Conservation (phyloP, 1,140 invertebrate species). For the Probaryconus sp. region DNA sequence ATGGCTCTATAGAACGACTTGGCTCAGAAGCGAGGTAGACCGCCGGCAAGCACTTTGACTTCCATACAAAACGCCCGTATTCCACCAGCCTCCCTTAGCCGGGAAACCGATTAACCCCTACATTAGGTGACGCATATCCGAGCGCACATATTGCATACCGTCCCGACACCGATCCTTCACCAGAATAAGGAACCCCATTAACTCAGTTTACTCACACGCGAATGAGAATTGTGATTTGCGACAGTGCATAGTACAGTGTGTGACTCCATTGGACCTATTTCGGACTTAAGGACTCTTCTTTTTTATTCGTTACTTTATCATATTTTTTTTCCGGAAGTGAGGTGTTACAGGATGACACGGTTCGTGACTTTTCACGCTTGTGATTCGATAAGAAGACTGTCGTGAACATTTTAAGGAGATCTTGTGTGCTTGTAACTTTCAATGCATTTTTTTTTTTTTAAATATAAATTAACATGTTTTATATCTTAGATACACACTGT, state of each 20-base stretch:
- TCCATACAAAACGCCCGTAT: slow-evolving; percentile 39
- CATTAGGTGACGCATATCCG: slow-evolving; percentile 20
- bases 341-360: slow-evolving; percentile 13
- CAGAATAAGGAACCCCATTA: slow-evolving; percentile 21
- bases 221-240: slow-evolving; percentile 15
- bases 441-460: too few relatives aligned
- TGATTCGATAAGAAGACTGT: too few relatives aligned
- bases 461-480: too few relatives aligned
- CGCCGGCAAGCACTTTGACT: slow-evolving; percentile 64
- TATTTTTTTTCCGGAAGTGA: too few relatives aligned
- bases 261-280: slow-evolving; percentile 13
- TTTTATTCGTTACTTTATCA: too few relatives aligned
- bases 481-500: too few relatives aligned
- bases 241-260: slow-evolving; percentile 18
- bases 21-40: slow-evolving; percentile 67
- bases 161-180: slow-evolving; percentile 12
- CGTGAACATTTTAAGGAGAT: too few relatives aligned
- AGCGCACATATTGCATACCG: too few relatives aligned
- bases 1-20: slow-evolving; percentile 69
- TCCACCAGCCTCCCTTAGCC: slow-evolving; percentile 27
- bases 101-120: slow-evolving; percentile 45
- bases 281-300: neutral
- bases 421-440: too few relatives aligned
- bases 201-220: slow-evolving; percentile 15
- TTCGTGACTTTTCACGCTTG: too few relatives aligned